Evolutionary conservation across 2,797 vertebrate genomes (phyloP).

Genomic region (Hemitrygon akajei): DNA sequence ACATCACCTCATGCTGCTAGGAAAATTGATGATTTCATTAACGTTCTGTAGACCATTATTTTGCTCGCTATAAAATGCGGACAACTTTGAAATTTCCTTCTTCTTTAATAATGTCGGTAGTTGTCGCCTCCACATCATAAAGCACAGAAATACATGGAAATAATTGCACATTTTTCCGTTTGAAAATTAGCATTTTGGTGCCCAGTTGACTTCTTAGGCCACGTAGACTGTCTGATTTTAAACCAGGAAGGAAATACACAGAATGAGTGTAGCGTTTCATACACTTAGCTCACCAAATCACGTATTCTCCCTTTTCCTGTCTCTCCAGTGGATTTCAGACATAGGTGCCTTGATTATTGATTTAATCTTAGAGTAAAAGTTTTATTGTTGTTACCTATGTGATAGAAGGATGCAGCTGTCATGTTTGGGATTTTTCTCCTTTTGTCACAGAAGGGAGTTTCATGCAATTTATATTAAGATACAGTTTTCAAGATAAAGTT

Average conservation of each 20-base stretch:
- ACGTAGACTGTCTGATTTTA: background rate
- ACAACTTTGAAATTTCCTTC: slow-evolving; percentile 11
- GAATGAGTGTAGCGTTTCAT: background rate
- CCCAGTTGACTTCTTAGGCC: slow-evolving; percentile 2
- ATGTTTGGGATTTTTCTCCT: background rate
- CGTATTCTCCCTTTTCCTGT: background rate
- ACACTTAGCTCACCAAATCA: background rate
- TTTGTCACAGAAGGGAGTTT: background rate
- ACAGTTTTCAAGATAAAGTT: slow-evolving; percentile 5
- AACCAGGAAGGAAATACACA: background rate
- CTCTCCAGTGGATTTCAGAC: background rate
- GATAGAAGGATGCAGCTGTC: background rate
- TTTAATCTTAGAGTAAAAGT: background rate
- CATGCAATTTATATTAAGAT: background rate
- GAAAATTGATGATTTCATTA: slow-evolving; percentile 21
- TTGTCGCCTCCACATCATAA: slow-evolving; percentile 1
- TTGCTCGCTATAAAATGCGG: background rate
- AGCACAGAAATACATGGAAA: background rate
- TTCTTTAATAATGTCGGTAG: slow-evolving; percentile 7
- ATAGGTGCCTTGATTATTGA: background rate
- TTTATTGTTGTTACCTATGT: background rate
- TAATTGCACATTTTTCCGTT: background rate
- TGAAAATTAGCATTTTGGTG: slow-evolving; percentile 9
- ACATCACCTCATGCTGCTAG: background rate
- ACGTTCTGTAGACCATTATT: background rate